Conservation (phyloP, 2,888 invertebrate genomes). For the Caenorhabditis uteleia region DNA sequence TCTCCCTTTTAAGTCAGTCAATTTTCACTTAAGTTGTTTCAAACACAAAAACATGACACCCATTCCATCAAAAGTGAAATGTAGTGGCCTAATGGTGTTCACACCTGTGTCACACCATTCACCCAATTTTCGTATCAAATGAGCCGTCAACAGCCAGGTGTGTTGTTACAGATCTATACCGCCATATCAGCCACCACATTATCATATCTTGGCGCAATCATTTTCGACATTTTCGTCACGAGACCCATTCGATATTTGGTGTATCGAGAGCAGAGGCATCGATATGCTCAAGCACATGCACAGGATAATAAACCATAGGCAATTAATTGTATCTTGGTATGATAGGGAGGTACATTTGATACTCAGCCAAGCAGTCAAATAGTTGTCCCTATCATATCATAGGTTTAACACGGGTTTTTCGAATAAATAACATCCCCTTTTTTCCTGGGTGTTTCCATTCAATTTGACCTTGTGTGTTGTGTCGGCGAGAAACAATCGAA, state of each 20-base stretch:
- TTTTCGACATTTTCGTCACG: slow-evolving; percentile 58
- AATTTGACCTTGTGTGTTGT: too few species aligned
- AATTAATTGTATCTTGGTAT: not conserved
- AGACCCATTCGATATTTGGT: slow-evolving; percentile 57
- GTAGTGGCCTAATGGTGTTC: not conserved
- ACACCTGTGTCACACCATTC: not conserved
- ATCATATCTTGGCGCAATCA: slow-evolving; percentile 55
- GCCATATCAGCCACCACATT: slow-evolving; percentile 54
- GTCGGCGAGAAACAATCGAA: too few species aligned
- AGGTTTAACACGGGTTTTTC: not conserved
- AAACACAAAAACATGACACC: too few species aligned
- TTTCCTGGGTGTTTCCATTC: too few species aligned
- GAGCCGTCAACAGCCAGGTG: too few species aligned
- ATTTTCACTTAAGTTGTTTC: too few species aligned
- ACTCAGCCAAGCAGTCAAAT: too few species aligned
- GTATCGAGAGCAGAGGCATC: slow-evolving; percentile 35
- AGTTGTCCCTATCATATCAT: not conserved
- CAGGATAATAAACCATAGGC: slow-evolving; percentile 4
- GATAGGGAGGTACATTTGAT: not conserved
- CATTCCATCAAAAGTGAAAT: too few species aligned
- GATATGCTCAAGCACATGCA: slow-evolving; percentile 31
- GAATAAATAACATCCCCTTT: not conserved
- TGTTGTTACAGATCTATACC: slow-evolving; percentile 56
- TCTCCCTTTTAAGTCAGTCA: too few species aligned
- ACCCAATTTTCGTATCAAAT: slow-evolving; percentile 16